Base-by-base conservation (phyloP, 1,140 invertebrate species). In the Rhagoletis zephyria region DNA sequence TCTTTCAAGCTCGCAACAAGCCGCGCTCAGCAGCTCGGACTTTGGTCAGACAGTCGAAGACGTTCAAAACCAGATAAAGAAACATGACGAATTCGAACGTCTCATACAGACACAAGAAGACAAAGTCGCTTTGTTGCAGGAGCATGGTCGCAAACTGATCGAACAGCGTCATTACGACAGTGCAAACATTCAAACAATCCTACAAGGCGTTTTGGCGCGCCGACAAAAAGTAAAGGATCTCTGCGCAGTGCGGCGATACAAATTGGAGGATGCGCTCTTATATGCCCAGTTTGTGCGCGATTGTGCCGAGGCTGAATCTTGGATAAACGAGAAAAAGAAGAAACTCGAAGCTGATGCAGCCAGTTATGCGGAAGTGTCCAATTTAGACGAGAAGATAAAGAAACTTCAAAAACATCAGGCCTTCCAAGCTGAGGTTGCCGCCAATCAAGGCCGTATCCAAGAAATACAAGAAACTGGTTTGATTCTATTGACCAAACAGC, bases 331-430 rank as follows among this genome's bases (percentile, higher is more conserved):
- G 91, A 99, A 98, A 93, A 95, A 97, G 88, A 98, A 97, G 92
- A 97, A 97, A 91, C 93, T 98, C 4, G 95, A 97, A 89, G 95
- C 96, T 0, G 96, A 97, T 91, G 93, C 94, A 16, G 93, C 94
- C 91, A 90, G 95, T 89, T 94, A 95, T 89, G 95, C 95, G 0
- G 96, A 97, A 91, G 96, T 96, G 5, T 96, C 95, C 12, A 96
- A 95, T 91, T 93, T 97, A 4, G 97, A 97, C 90, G 96, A 97
- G 87, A 97, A 97, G 92, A 97, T 99, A 90, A 98, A 98, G 94
- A 97, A 98, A 91, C 94, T 99, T n/a, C 97, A 99, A 93, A 99
- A 99, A 92, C 98, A 99, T 93, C 98, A 99, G 94, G 98, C 98
- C 0, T 99, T 99, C 94, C 97, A 99, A 92, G 98, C 98, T 0